Evolutionary conservation across 2,888 invertebrate genomes (phyloP).

Genomic region (Eilema griseolum): DNA sequence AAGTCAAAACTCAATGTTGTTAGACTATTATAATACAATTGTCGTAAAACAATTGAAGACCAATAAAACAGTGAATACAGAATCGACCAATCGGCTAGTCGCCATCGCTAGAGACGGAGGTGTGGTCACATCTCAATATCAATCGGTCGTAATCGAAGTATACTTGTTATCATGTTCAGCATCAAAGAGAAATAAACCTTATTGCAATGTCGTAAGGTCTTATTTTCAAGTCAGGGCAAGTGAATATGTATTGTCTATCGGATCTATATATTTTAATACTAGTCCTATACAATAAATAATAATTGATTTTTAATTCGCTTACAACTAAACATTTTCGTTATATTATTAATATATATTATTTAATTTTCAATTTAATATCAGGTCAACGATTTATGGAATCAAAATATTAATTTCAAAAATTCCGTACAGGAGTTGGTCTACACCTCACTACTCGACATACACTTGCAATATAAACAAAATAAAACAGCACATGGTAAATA

Average conservation of each 20-base stretch:
- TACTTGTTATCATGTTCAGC: not conserved
- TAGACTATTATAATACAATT: not conserved
- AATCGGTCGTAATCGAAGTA: conserved; percentile 71
- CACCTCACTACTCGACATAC: too few species aligned
- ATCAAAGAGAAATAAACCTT: not conserved
- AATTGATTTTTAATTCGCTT: conserved; percentile 46
- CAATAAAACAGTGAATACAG: conserved; percentile 19
- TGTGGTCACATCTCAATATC: conserved; percentile 70
- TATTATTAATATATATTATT: conserved; percentile 18
- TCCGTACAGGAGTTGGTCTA: conserved; percentile 19
- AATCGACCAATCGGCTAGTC: conserved; percentile 42
- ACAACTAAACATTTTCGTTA: conserved; percentile 34
- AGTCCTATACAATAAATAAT: conserved; percentile 39
- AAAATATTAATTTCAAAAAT: conserved; percentile 33
- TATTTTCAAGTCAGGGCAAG: not conserved
- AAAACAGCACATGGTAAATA: too few species aligned
- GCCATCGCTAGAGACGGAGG: conserved; percentile 51
- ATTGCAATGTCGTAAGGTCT: not conserved
- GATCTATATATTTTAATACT: conserved; percentile 6
- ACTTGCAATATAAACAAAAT: too few species aligned
- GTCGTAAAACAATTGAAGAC: not conserved
- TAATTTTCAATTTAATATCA: conserved; percentile 32
- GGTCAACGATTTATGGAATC: conserved; percentile 30
- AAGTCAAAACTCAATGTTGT: not conserved
- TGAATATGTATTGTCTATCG: not conserved